These are phyloP conservation scores for Probaryconus sp. DNA, from an alignment of 1,140 invertebrate genomes.

Conservation along the genomic window DNA sequence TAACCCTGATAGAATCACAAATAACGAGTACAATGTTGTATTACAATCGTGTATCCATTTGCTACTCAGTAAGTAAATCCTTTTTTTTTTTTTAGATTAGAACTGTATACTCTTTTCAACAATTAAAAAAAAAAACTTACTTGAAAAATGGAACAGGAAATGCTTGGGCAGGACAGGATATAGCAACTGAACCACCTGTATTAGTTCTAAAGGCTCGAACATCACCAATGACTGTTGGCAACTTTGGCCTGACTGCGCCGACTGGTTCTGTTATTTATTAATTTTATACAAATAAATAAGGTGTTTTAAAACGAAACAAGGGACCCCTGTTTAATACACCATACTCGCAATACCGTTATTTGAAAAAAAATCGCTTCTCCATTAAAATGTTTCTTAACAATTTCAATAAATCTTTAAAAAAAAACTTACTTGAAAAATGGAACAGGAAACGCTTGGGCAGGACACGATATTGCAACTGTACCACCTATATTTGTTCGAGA, in stretches of 20 bases:
- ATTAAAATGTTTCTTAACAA: constrained; percentile 63
- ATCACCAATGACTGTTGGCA: constrained; percentile 74
- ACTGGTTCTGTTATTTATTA: too few relatives aligned
- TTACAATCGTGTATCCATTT: too few relatives aligned
- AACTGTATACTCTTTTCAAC: too few relatives aligned
- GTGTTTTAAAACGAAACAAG: constrained; percentile 75
- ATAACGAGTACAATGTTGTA: too few relatives aligned
- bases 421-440: constrained; percentile 81
- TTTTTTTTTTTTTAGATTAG: too few relatives aligned
- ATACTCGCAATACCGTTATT: constrained; percentile 18
- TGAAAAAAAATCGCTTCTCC: neutral
- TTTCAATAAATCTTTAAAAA: constrained; percentile 68
- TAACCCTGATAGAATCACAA: too few relatives aligned
- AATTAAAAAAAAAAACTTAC: too few relatives aligned
- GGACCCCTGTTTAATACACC: constrained; percentile 76
- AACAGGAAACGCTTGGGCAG: constrained; percentile 83
- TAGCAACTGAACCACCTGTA: constrained; percentile 74
- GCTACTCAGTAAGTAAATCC: too few relatives aligned
- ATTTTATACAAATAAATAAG: constrained; percentile 75
- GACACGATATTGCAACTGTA: constrained; percentile 80
- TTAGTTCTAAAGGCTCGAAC: constrained; percentile 72
- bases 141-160: constrained; percentile 81
- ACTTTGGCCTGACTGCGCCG: too few relatives aligned
- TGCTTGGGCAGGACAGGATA: constrained; percentile 82
- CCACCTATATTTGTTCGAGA: constrained; percentile 72